Evolutionary conservation across 2,113 vertebrate genomes (phyloP).

Genomic region (Zosterops lateralis): DNA sequence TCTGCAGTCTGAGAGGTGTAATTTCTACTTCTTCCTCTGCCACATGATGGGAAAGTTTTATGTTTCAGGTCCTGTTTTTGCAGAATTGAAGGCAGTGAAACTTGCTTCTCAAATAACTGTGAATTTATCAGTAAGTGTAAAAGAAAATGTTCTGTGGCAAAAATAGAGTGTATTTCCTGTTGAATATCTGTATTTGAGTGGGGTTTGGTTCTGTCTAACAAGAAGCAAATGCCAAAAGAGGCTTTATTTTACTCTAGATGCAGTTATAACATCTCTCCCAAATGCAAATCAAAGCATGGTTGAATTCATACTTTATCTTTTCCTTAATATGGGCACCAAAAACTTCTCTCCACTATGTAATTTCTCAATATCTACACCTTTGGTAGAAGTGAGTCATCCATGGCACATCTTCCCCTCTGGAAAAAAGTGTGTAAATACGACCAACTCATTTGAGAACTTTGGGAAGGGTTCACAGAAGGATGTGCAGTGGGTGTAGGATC

Average conservation of each 20-base stretch:
- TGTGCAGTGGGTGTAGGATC: not conserved
- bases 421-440: not conserved
- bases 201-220: not conserved
- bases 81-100: not conserved
- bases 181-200: not conserved
- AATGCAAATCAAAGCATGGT: not conserved
- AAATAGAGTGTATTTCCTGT: not conserved
- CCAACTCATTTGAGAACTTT: not conserved
- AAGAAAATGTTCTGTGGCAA: not conserved
- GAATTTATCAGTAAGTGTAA: not conserved
- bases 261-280: not conserved
- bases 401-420: not conserved
- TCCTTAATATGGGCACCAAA: not conserved
- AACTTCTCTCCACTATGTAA: not conserved
- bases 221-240: not conserved
- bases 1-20: not conserved
- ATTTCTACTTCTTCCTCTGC: not conserved
- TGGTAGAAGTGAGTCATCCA: not conserved
- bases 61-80: not conserved
- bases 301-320: not conserved
- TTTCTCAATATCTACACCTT: not conserved
- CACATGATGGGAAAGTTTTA: not conserved
- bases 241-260: not conserved
- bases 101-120: not conserved
- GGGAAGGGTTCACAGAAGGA: not conserved